Evolutionary conservation across 1,140 invertebrate genomes (phyloP).

Genomic region (Aphidius gifuensis): DNA sequence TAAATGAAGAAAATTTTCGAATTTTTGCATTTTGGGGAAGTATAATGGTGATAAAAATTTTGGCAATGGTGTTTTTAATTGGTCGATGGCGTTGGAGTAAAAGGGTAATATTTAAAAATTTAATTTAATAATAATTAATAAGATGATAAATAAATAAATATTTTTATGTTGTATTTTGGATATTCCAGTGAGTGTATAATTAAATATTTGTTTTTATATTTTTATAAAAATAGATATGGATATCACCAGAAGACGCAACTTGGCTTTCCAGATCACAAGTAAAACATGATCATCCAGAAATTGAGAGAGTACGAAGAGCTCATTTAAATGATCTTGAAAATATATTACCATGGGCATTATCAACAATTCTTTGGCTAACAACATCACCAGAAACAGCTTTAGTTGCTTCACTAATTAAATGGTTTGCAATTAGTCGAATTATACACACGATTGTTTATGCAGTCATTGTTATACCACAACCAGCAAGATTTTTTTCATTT

Average conservation of each 20-base stretch:
- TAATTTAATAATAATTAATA: not conserved
- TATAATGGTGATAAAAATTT: slow-evolving; percentile 21
- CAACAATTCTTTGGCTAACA: slow-evolving; percentile 62
- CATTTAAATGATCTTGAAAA: slow-evolving; percentile 77
- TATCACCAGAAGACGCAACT: slow-evolving; percentile 56
- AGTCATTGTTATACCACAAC: slow-evolving; percentile 56
- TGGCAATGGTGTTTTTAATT: slow-evolving; percentile 11
- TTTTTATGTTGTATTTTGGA: too few relatives aligned
- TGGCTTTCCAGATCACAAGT: slow-evolving; percentile 34
- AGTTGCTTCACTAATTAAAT: slow-evolving; percentile 60
- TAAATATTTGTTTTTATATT: not conserved
- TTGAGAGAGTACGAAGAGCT: slow-evolving; percentile 52
- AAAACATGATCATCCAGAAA: slow-evolving; percentile 35
- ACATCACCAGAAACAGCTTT: slow-evolving; percentile 56
- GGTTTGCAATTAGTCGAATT: slow-evolving; percentile 60
- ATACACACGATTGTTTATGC: slow-evolving; percentile 67
- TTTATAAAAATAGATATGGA: slow-evolving; percentile 49
- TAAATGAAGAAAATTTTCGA: slow-evolving; percentile 12
- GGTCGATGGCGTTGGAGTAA: slow-evolving; percentile 17
- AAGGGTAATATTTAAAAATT: slow-evolving; percentile 10
- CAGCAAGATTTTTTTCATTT: slow-evolving; percentile 58
- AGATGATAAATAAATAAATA: not conserved
- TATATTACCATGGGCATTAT: slow-evolving; percentile 65
- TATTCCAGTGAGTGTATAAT: not conserved
- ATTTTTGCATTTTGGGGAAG: slow-evolving; percentile 21